Conservation (phyloP, 2,888 invertebrate genomes). For the Zygaena filipendulae region DNA sequence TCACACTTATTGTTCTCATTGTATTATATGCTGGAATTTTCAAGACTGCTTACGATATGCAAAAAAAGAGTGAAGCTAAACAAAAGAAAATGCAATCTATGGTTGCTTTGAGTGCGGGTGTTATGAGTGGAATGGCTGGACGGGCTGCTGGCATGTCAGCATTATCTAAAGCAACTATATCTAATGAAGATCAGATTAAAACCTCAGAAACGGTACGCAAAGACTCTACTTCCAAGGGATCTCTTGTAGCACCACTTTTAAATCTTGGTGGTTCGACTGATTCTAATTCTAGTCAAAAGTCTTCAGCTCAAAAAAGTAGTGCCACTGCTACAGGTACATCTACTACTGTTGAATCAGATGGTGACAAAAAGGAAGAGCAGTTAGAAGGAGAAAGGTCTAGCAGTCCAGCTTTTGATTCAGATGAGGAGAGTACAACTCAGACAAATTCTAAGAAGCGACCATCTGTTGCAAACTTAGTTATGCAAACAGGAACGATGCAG, state of each 20-base stretch:
- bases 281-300: slow-evolving; percentile 71
- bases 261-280: slow-evolving; percentile 62
- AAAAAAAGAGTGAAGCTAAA: slow-evolving; percentile 96
- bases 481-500: slow-evolving; percentile 71
- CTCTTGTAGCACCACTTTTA: slow-evolving; percentile 46
- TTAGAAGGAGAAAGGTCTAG: slow-evolving; percentile 83
- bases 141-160: slow-evolving; percentile 88
- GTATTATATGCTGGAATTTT: slow-evolving; percentile 97
- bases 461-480: slow-evolving; percentile 75
- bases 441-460: slow-evolving; percentile 70
- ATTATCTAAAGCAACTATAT: slow-evolving; percentile 78
- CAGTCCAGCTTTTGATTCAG: slow-evolving; percentile 94
- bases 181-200: slow-evolving; percentile 78
- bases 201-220: slow-evolving; percentile 45
- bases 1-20: slow-evolving; percentile 93
- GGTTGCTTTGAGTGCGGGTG: slow-evolving; percentile 90
- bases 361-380: slow-evolving; percentile 57
- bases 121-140: slow-evolving; percentile 92
- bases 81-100: slow-evolving; percentile 96
- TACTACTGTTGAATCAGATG: slow-evolving; percentile 61
- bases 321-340: slow-evolving; percentile 68
- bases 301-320: slow-evolving; percentile 68
- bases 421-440: slow-evolving; percentile 84
- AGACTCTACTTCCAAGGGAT: slow-evolving; percentile 46
- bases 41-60: slow-evolving; percentile 97